Base-by-base conservation (phyloP, 1,140 invertebrate species). In the Steinernema feltiae region DNA sequence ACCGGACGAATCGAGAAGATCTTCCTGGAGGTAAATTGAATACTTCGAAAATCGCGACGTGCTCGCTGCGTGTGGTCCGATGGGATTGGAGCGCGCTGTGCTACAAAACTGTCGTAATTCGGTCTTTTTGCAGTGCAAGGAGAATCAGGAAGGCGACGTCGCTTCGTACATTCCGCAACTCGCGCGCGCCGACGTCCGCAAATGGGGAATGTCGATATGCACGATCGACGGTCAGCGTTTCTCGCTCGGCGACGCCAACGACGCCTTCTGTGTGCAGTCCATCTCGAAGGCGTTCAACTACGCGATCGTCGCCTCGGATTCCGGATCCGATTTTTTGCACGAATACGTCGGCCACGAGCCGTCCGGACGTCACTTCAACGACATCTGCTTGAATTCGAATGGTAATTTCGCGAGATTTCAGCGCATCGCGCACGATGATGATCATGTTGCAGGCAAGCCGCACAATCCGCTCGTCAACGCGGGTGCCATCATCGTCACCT, bases 401-500 rank as follows among this genome's bases (percentile, higher is more conserved):
- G 94, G 94, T 95, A 87, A 90, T 92, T 79, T 32, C 35, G n/a
- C n/a, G n/a, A n/a, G n/a, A n/a, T n/a, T n/a, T n/a, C n/a, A n/a
- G n/a, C n/a, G n/a, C n/a, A n/a, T n/a, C n/a, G n/a, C n/a, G n/a
- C n/a, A n/a, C n/a, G n/a, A n/a, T n/a, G n/a, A n/a, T n/a, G n/a
- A n/a, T n/a, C n/a, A n/a, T 41, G 35, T 75, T 78, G 48, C 87
- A 97, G 94, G 94, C 88, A 95, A 95, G 87, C 95, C 95, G 0
- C 95, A 98, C 87, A 98, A 98, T 89, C 95, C 95, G 0, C 95
- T 98, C 94, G 94, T 98, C 41, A 98, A 98, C 88, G 93, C 95
- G n/a, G 95, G 95, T 15, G 94, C 95, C 21, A 97, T 98, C 82
- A 88, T 98, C 32, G 90, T 95, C 1, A 94, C 93, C 83, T 93